Evolutionary conservation across 2,113 vertebrate genomes (phyloP).

Genomic region (Emydocephalus ijimae): DNA sequence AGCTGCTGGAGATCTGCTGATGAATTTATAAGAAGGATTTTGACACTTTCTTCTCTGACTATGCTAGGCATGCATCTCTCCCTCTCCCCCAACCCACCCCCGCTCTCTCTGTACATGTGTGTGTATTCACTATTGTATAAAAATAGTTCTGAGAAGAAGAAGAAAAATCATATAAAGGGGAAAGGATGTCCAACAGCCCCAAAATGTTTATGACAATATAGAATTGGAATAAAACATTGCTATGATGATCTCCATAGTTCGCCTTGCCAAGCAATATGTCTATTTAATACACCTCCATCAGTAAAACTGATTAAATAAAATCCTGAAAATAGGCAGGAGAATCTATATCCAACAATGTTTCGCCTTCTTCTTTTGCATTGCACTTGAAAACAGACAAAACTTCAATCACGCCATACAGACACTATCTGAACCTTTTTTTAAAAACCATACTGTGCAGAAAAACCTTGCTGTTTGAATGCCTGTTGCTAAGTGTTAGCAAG

Average conservation of each 20-base stretch:
- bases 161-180: background rate
- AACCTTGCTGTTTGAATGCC: background rate
- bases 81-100: too few species aligned
- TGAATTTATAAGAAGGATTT: background rate
- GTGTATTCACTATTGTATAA: background rate
- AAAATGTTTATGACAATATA: background rate
- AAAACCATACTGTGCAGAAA: background rate
- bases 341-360: background rate
- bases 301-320: background rate
- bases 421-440: background rate
- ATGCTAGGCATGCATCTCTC: background rate
- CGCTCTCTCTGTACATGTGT: too few species aligned
- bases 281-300: background rate
- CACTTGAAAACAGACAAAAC: background rate
- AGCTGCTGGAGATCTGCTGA: background rate
- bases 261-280: background rate
- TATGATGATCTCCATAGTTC: accelerated
- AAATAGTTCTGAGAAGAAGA: background rate
- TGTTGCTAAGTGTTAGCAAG: background rate
- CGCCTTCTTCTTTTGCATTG: background rate
- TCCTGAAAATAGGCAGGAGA: background rate
- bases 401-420: background rate
- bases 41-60: conserved; percentile 6
- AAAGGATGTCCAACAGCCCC: background rate
- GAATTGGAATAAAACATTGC: background rate